Evolutionary conservation across 2,888 invertebrate species (phyloP).

Genomic region (Volucella bombylans): DNA sequence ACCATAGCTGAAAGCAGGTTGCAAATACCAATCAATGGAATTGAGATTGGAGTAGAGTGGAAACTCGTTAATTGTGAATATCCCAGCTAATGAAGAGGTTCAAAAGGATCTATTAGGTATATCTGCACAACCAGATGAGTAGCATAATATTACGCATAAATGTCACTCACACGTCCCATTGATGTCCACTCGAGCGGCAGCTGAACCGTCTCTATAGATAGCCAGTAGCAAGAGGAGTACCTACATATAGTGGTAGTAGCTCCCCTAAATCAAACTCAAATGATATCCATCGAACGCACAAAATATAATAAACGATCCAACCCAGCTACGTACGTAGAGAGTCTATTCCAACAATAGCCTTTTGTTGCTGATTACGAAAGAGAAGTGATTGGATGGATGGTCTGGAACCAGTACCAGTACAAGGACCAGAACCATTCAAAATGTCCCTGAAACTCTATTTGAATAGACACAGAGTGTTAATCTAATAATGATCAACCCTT

Average conservation of each 20-base stretch:
- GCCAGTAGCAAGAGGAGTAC: too few relatives aligned
- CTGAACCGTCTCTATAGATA: not conserved
- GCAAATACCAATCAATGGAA: conserved; percentile 13
- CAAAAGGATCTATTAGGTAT: conserved; percentile 43
- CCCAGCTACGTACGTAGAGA: conserved; percentile 7
- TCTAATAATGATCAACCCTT: conserved; percentile 74
- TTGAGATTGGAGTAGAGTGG: conserved; percentile 54
- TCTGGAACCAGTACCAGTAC: not conserved
- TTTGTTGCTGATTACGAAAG: conserved; percentile 71
- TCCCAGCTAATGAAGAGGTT: conserved; percentile 61
- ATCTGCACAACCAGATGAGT: conserved; percentile 46
- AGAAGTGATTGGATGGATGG: conserved; percentile 68
- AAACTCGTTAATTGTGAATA: conserved; percentile 62
- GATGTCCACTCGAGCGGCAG: conserved; percentile 64
- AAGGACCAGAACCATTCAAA: not conserved
- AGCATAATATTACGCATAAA: conserved; percentile 68
- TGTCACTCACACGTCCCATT: conserved; percentile 70
- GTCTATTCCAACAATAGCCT: conserved; percentile 59
- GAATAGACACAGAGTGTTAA: conserved; percentile 71
- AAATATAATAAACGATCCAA: conserved; percentile 40
- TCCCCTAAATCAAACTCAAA: conserved; percentile 66
- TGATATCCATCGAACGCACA: conserved; percentile 56
- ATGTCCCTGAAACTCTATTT: conserved; percentile 49
- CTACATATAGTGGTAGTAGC: not conserved
- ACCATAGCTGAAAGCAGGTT: not conserved